Evolutionary conservation across 2,113 vertebrate species (phyloP), one percentile per base, ranked within the genome.

Genomic region (Malaclemys terrapin): DNA sequence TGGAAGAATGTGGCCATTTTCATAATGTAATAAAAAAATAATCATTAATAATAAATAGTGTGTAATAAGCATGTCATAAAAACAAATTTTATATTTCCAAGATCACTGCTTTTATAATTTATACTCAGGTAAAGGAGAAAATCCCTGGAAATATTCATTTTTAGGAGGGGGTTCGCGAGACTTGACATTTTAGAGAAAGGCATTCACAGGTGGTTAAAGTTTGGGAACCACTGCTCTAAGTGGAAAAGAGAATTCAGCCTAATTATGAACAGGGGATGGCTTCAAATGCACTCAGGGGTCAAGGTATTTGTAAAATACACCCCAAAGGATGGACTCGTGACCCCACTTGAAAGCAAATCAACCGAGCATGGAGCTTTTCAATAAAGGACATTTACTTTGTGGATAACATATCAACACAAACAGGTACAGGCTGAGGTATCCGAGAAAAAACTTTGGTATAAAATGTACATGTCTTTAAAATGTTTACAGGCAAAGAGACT

Each of bases 351-450:
- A 83, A 59, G 62, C 25, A 69, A 45, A 76, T 8, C 24, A 3
- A 76, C 24, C 3, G 6, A 76, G 75, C 42, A 24, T 47, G 42
- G 22, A 47, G 22, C 10, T 47, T 90, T 93, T 90, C 80, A 80
- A 87, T 80, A 86, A 90, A 93, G 88, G 52, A 88, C 84, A 87
- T 95, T 95, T 95, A 95, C 84, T 95, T 92, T 90, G 59, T 88
- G 87, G 50, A 38, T 90, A 49, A 93, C 84, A 90, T 72, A 38
- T 93, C 84, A 84, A 57, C 91, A 93, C 91, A 82, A 82, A 90
- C 83, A 88, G 53, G 54, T 87, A 86, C 87, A 90, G 65, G 45
- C 88, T 88, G 94, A 95, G 94, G 91, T 93, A 90, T 84, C 88
- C 54, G 72, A 93, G 92, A 93, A 82, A 76, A 52, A 90, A 87